Evolutionary conservation across 2,888 invertebrate species (phyloP).

Genomic region (Drosophila phalerata): DNA sequence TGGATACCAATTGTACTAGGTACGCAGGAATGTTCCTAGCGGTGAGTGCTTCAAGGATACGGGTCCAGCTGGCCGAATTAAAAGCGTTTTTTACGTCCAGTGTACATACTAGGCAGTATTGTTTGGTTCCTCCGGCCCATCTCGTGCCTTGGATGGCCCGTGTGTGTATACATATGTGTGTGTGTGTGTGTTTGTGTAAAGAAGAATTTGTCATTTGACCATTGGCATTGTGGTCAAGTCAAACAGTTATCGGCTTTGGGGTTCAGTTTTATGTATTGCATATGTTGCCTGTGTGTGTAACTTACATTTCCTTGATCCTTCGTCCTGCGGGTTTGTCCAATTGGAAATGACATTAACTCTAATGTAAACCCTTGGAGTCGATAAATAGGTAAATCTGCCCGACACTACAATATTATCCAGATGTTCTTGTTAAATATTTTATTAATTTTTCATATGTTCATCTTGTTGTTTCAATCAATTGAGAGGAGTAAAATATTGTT

Average conservation of each 20-base stretch:
- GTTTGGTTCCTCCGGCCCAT: too few species aligned
- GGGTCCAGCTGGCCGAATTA: too few species aligned
- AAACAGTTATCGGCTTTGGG: slow-evolving; percentile 48
- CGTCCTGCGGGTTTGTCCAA: slow-evolving; percentile 2
- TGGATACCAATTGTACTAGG: too few species aligned
- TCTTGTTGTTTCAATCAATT: neutral
- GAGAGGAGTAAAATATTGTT: too few species aligned
- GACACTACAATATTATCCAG: neutral
- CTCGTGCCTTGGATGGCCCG: too few species aligned
- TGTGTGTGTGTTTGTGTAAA: slow-evolving; percentile 5
- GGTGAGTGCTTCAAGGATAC: too few species aligned
- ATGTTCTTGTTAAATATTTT: neutral
- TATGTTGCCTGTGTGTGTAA: slow-evolving; percentile 24
- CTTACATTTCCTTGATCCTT: slow-evolving; percentile 4
- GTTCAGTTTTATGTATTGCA: slow-evolving; percentile 43
- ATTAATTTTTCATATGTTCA: too few species aligned
- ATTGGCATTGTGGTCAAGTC: slow-evolving; percentile 49
- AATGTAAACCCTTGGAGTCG: slow-evolving; percentile 8
- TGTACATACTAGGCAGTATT: too few species aligned
- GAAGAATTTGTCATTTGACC: slow-evolving; percentile 48
- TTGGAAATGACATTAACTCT: slow-evolving; percentile 17
- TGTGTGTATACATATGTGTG: too few species aligned
- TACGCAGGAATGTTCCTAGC: too few species aligned
- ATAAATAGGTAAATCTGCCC: slow-evolving; percentile 8
- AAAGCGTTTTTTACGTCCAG: too few species aligned